These are phyloP conservation scores for Channallabes apus DNA, from an alignment of 2,797 vertebrate genomes.

Conservation along the genomic window DNA sequence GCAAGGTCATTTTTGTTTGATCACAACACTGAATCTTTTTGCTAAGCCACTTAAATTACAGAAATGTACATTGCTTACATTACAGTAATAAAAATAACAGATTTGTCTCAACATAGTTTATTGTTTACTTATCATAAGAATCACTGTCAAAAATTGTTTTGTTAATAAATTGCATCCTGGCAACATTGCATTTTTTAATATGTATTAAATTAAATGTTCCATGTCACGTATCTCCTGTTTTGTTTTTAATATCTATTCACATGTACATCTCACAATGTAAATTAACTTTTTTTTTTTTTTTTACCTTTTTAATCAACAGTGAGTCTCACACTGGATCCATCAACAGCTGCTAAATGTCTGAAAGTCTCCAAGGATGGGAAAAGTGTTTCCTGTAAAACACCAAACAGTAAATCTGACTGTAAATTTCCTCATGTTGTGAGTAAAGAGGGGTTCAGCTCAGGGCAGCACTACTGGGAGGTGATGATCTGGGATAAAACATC, in stretches of 20 bases:
- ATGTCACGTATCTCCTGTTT: too few species aligned
- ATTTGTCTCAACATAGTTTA: background rate
- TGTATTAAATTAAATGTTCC: background rate
- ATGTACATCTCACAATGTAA: background rate
- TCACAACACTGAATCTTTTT: background rate
- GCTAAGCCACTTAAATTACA: background rate
- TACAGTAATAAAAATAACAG: background rate
- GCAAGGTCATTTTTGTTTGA: background rate
- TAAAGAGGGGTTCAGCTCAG: background rate
- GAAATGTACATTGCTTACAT: background rate
- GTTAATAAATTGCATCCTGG: background rate
- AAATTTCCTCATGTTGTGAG: background rate
- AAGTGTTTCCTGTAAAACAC: background rate
- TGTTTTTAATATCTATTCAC: background rate
- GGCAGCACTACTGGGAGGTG: background rate
- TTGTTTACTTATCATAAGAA: background rate
- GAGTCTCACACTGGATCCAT: background rate
- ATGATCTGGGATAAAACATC: background rate
- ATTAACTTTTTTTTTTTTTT: background rate
- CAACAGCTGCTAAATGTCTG: background rate
- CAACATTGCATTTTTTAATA: background rate
- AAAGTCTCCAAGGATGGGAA: fast-evolving
- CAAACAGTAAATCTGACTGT: fast-evolving
- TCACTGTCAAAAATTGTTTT: background rate
- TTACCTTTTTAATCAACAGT: background rate